Base-by-base conservation (phyloP, 53 echinoderm and acorn worm species). In the Holothuria leucospilota region DNA sequence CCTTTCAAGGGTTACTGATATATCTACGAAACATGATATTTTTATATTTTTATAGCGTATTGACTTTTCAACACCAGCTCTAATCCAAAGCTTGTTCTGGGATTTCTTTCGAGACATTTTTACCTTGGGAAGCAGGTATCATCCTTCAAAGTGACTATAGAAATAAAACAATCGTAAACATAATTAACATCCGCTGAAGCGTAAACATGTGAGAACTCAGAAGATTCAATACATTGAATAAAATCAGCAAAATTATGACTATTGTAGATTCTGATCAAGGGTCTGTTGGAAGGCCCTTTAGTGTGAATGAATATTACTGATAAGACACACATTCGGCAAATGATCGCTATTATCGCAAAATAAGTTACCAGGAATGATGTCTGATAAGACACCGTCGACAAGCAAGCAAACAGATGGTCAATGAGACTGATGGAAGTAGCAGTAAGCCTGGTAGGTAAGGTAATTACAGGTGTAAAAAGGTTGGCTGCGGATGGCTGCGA, bases 181-280 rank as follows among this genome's bases (percentile, higher is more conserved):
- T 49, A 4, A 49, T 49, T 49, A 49, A 27, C 49, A 77, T 46
- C 49, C 20, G 1, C n/a, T 20, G 38, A 77, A 75, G 49, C 53
- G 41, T 51, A 77, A 77, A 52, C 51, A 52, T 7, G 18, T 20
- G 21, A 46, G 23, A 77, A 77, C 12, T 77, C 77, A 7, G 77
- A 8, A 49, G 46, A 21, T n/a, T 77, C 51, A 25, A 77, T 27
- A 12, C 24, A 42, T 25, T 77, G 51, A 46, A 49, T 20, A 27
- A 77, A 77, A 21, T 16, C 28, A 27, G 70, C 70, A 70, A 70
- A 70, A 20, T 70, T 70, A 34, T 30, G 34, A 70, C 29, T 70
- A 49, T 49, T 70, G 70, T 70, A 29, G 16, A 29, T 26, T 39
- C 6, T 29, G 11, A 13, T 14, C 70, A 70, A 34, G 7, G 39